Evolutionary conservation across 2,797 vertebrate genomes (phyloP), one percentile per base, ranked within the genome.

Genomic region (Helarctos malayanus): DNA sequence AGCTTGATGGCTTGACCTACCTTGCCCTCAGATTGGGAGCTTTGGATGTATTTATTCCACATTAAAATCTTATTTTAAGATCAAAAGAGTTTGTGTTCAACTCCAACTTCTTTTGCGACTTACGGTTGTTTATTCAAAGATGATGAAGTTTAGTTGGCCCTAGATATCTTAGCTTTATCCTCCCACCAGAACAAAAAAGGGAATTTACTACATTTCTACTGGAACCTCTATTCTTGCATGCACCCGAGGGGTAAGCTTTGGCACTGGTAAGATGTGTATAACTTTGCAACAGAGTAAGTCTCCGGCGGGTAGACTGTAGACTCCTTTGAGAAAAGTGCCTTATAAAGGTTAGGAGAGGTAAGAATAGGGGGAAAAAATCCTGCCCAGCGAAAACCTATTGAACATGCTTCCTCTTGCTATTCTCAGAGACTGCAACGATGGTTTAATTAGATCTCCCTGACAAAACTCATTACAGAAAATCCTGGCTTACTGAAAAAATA

Each of bases 381-480:
- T 75, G 25, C 69, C 89, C 97, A 25, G 78, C 75, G 95, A 95
- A 69, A 82, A 97, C 56, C 96, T 95, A 88, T 96, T 95, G 97
- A 97, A 93, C 49, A 80, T 75, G 6, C 57, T 98, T 98, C 76
- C 68, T 96, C 95, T 92, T 98, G 93, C 87, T 98, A 90, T 94
- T 97, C 98, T 91, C 19, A 91, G 93, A 56, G 89, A 95, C 84
- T 90, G 81, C 80, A 97, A 69, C 97, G 97, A 97, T 47, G 71
- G 89, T 95, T 98, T 98, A 98, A 98, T 98, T 98, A 98, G 79
- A 96, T 95, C 82, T 92, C 97, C 80, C 88, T 98, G 97, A 97
- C 98, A 98, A 98, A 98, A 97, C 95, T 98, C 86, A 97, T 97
- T 98, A 97, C 84, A 94, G 78, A 97, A 97, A 97, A 98, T 96